Evolutionary conservation across 1,140 invertebrate species (phyloP).

Genomic region (Laupala kohalensis): DNA sequence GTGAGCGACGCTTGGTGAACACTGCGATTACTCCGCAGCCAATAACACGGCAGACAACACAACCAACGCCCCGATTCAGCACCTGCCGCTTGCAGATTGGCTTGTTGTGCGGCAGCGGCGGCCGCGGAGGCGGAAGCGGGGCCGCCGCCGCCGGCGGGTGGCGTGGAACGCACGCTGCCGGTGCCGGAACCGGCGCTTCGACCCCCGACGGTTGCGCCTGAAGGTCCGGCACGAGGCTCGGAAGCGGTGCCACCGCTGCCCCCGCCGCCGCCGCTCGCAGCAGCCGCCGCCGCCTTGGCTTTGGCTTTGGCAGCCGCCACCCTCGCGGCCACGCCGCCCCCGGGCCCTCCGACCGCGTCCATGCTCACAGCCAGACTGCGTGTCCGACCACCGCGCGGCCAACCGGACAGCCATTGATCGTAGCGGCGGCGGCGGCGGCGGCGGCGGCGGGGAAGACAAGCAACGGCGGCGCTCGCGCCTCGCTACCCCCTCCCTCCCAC

Average conservation of each 20-base stretch:
- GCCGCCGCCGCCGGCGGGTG: background rate
- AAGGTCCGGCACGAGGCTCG: too few species aligned
- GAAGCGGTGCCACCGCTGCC: too few species aligned
- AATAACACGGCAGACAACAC: constrained; percentile 43
- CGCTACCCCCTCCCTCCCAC: background rate
- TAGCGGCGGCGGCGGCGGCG: too few species aligned
- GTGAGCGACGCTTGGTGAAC: constrained; percentile 46
- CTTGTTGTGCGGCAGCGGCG: too few species aligned
- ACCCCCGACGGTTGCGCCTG: background rate
- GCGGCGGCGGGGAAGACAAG: too few species aligned
- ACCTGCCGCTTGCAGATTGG: background rate
- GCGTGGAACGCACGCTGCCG: background rate
- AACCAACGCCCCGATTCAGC: constrained; percentile 34
- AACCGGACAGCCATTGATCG: background rate
- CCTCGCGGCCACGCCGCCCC: background rate
- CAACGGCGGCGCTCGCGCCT: too few species aligned
- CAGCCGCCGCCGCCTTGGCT: background rate
- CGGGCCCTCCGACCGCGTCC: background rate
- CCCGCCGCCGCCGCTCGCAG: background rate
- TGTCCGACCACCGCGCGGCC: too few species aligned
- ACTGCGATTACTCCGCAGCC: constrained; percentile 38
- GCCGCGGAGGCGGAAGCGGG: background rate
- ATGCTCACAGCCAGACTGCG: background rate
- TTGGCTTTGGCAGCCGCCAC: background rate
- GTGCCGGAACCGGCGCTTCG: background rate